Evolutionary conservation across 2,113 vertebrate species (phyloP), one percentile per base, ranked within the genome.

Genomic region (Oryzias melastigma): DNA sequence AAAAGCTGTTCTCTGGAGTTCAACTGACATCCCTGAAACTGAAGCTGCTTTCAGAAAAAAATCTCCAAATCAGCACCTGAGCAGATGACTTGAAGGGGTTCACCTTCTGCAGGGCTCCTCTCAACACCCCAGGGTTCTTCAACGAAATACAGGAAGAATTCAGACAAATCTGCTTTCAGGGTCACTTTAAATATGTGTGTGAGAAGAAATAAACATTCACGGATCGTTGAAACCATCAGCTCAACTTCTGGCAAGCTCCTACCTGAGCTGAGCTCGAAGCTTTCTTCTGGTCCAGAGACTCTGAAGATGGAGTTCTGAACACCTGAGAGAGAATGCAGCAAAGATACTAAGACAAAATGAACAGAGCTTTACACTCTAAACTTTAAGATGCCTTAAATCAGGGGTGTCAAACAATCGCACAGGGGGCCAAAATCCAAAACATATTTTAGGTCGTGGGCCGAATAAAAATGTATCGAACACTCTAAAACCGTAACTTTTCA

Each of bases 121-220:
- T 87, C 10, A 86, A 52, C 76, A 61, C 4, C 0, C 77, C 71
- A 1, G 85, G 65, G 18, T 73, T 86, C 87, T 89, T 69, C 19
- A 76, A 78, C 19, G 61, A 15, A 62, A 52, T 1, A 35, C 16
- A 50, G 8, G 19, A 5, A 0, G 20, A 1, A 41, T 1, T 49
- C 18, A 44, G 8, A 50, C 14, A 13, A 44, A 17, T 35, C 35
- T 35, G 35, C 35, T 35, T 8, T 10, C 29, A 35, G 29, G 10
- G 29, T 1, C 29, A 35, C 29, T 35, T 13, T 12, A 10, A 35
- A 35, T 7, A 35, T 35, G 35, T 35, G 35, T 35, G 46, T 46
- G 43, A 29, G 7, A 43, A 18, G 43, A 45, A 58, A 46, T 5
- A 46, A 45, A 55, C 13, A 43, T 10, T 35, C 35, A 35, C 35